Percentiles rank a stretch among this genome's conserved stretches.
phyloP scores from a whole-genome alignment of 2,113 vertebrate species.

The Nestor notabilis region DNA sequence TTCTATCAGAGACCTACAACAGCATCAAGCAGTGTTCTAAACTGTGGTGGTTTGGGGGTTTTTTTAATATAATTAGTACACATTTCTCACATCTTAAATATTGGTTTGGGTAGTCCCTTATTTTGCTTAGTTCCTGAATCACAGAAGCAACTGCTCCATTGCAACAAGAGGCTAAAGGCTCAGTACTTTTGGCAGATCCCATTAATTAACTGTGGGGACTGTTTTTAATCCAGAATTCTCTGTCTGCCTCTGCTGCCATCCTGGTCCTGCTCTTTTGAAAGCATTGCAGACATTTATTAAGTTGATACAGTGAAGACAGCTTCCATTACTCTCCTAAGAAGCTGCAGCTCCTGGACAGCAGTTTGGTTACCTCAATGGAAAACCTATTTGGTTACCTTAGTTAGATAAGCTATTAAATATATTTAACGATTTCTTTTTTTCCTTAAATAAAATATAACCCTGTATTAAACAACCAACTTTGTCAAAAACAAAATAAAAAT shows the following conservation, averaged over 20 bases:
- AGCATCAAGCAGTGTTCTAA: not conserved
- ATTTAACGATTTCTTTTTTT: not conserved
- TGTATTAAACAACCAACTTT: not conserved
- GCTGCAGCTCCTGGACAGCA: not conserved
- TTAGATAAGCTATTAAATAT: not conserved
- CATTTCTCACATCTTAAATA: constrained; percentile 4
- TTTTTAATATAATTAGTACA: not conserved
- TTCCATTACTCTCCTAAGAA: constrained; percentile 25
- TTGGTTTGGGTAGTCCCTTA: constrained; percentile 29
- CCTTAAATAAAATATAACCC: not conserved
- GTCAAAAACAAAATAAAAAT: no score
- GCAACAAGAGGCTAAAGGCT: not conserved
- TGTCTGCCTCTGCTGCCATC: constrained; percentile 18
- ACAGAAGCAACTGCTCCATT: not conserved
- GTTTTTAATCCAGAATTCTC: constrained; percentile 46
- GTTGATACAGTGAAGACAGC: constrained; percentile 4
- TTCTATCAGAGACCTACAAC: not conserved
- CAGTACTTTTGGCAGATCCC: constrained; percentile 35
- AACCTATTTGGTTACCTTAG: not conserved
- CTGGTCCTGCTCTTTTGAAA: constrained; percentile 33
- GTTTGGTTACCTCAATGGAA: not conserved
- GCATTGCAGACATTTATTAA: constrained; percentile 35
- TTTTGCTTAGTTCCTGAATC: not conserved
- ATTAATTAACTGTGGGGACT: constrained; percentile 36
- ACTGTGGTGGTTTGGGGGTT: not conserved